Evolutionary conservation across 1,140 invertebrate genomes (phyloP).

Genomic region (Whitmania pigra): DNA sequence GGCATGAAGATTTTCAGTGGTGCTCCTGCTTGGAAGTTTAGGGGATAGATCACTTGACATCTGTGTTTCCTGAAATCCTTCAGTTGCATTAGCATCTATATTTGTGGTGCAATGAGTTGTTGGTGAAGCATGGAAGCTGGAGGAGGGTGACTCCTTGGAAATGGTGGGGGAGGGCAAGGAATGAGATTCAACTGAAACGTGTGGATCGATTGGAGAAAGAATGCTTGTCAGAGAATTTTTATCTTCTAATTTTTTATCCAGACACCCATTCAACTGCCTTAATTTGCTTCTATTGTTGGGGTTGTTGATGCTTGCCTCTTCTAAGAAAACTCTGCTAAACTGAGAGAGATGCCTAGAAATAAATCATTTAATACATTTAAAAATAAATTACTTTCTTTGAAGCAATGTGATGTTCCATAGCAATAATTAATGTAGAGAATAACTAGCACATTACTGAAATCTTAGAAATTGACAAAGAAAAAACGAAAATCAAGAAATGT

Average conservation of each 20-base stretch:
- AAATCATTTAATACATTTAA: too few species aligned
- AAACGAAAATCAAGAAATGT: neutral
- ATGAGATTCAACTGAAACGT: too few species aligned
- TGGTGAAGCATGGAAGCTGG: too few species aligned
- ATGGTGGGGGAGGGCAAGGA: too few species aligned
- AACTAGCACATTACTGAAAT: neutral
- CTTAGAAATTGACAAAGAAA: neutral
- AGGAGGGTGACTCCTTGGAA: too few species aligned
- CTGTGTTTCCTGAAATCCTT: too few species aligned
- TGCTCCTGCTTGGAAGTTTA: neutral
- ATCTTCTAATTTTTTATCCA: neutral
- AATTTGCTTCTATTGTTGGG: constrained; percentile 4
- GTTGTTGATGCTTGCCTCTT: neutral
- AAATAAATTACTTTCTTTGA: too few species aligned
- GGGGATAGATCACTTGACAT: neutral
- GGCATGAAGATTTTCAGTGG: neutral
- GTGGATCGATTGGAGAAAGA: too few species aligned
- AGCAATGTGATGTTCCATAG: too few species aligned
- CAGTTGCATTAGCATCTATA: too few species aligned
- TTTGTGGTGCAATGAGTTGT: too few species aligned
- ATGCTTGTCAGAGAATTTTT: too few species aligned
- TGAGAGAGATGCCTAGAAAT: constrained; percentile 15
- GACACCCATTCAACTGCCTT: neutral
- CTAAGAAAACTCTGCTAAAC: constrained; percentile 17
- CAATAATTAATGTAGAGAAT: neutral